A percentile compares a stretch with the other conserved stretches of the same genome.
These are phyloP conservation scores for Brachyhypopomus gauderio DNA, from an alignment of 2,113 vertebrate species.

Conservation along the genomic window DNA sequence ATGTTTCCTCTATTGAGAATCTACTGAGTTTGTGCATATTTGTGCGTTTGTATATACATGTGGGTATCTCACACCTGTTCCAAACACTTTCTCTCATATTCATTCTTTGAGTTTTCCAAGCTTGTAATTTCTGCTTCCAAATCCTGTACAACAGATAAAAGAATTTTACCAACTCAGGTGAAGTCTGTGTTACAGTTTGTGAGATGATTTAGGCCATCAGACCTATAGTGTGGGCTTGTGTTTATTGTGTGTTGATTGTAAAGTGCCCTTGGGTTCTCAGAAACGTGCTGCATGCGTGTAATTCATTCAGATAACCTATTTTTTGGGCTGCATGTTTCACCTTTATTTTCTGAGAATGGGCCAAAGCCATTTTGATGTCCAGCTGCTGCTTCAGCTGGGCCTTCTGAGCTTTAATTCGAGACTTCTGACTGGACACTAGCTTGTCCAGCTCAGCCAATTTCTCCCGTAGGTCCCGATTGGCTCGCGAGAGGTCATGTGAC, in stretches of 20 bases:
- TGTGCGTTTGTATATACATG: not conserved
- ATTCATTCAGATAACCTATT: not conserved
- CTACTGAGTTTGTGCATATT: not conserved
- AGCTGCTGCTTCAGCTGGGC: constrained; percentile 62
- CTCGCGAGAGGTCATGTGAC: constrained; percentile 65
- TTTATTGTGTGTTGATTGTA: no score
- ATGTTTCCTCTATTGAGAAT: no score
- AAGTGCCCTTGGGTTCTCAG: no score
- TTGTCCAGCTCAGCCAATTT: constrained; percentile 66
- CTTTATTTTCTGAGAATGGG: constrained; percentile 18
- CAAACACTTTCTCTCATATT: constrained; percentile 33
- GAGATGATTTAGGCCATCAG: no score
- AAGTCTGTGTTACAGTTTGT: no score
- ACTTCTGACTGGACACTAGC: constrained; percentile 58
- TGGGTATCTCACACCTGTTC: constrained; percentile 22
- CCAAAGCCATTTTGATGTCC: constrained; percentile 44
- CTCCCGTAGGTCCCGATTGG: constrained; percentile 69
- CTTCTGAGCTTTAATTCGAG: constrained; percentile 67
- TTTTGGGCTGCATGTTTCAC: not conserved
- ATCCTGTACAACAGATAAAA: constrained; percentile 12
- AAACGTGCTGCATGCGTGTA: no score
- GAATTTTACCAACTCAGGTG: not conserved
- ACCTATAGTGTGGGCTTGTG: no score
- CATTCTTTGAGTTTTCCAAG: constrained; percentile 33
- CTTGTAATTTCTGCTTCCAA: constrained; percentile 36